Base-by-base conservation (phyloP, 2,888 invertebrate genomes). In the Aspidiotus destructor region DNA sequence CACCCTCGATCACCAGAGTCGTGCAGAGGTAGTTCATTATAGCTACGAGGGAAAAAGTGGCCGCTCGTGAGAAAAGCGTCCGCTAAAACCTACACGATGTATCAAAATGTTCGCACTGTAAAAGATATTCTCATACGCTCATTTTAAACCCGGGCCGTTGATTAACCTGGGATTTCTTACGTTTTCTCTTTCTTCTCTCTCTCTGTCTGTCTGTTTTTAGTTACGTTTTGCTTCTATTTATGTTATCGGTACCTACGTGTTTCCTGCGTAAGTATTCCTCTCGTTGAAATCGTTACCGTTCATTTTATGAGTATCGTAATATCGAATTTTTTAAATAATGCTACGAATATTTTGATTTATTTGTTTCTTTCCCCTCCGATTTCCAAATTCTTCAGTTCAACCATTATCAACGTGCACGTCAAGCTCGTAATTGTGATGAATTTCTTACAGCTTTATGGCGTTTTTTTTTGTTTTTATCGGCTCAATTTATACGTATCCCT, bases 31-130 rank as follows among this genome's bases (percentile, higher is more conserved):
- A 58, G 65, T 17, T 65, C 65, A 8, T 65, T 65, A 65, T 65
- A 65, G 65, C 65, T 65, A 58, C 40, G 41, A 15, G 28, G 65
- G 44, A 65, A 65, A 48, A 55, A 16, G 58, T 65, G 65, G 65
- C 42, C 58, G 65, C 48, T 15, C 10, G n/a, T 16, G 44, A 15
- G 17, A 17, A 48, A 41, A 16, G 57, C 58, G 65, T 48, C 48
- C 58, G 42, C 40, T 8, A 17, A 28, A 28, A 48, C 41, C 58
- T 15, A 8, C 42, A 41, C 9, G 28, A 13, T 6, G 65, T 57
- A 55, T 41, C 40, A 16, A 13, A 40, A 28, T 17, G 17, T 15
- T 57, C 44, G 44, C 58, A 17, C 17, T 8, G 7, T 10, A 8
- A 11, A 15, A 9, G 15, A 17, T 42, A 28, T 42, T 58, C 58